Conservation (phyloP, 1,140 invertebrate species). For the Bombus breviceps region DNA sequence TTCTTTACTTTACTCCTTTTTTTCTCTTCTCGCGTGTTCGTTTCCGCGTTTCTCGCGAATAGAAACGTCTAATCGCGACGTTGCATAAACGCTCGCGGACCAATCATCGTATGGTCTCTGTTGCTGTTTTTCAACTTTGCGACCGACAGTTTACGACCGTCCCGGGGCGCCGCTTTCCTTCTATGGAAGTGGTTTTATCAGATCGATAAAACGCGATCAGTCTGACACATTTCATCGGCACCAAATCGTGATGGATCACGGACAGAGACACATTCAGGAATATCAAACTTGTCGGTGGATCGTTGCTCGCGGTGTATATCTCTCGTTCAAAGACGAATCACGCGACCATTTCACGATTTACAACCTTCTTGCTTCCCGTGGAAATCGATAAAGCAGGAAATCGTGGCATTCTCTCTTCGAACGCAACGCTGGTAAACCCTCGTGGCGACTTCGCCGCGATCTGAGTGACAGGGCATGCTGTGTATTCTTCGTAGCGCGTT, state of each 20-base stretch:
- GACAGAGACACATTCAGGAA: not conserved
- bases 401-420: not conserved
- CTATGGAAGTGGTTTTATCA: not conserved
- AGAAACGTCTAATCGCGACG: not conserved
- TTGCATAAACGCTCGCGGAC: not conserved
- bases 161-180: not conserved
- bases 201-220: conserved; percentile 8
- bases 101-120: not conserved
- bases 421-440: conserved; percentile 5
- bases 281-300: conserved; percentile 3
- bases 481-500: conserved; percentile 25
- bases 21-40: no score
- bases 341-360: not conserved
- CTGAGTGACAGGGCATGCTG: not conserved
- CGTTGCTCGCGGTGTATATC: not conserved
- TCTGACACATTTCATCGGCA: conserved; percentile 12
- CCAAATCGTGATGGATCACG: not conserved
- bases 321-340: not conserved
- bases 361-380: not conserved
- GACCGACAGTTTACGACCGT: conserved; percentile 3
- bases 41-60: conserved; percentile 8
- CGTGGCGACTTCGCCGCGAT: not conserved
- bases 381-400: not conserved
- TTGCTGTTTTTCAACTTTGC: not conserved
- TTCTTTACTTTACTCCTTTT: no score